phyloP scores from a whole-genome alignment of 2,888 invertebrate species.

The Amphipyra tragopoginis region DNA sequence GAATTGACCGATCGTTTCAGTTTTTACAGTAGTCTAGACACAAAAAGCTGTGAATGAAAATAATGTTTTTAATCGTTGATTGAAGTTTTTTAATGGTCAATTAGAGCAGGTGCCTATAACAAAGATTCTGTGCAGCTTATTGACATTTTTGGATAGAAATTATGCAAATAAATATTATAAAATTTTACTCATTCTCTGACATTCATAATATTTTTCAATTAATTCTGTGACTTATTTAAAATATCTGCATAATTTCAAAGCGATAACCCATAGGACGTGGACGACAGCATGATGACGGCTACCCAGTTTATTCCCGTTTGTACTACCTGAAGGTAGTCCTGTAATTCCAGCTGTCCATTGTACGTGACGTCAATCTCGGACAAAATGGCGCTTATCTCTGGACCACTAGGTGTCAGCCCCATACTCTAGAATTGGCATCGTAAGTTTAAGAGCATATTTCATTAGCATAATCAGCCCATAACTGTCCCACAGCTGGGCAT shows the following conservation, averaged over 20 bases:
- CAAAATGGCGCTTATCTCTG: constrained; percentile 94
- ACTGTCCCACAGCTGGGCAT: too few species aligned
- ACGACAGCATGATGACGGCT: constrained; percentile 60
- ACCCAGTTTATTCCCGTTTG: constrained; percentile 42
- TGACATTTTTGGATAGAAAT: constrained; percentile 28
- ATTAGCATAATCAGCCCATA: constrained; percentile 49
- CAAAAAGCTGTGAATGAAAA: constrained; percentile 7
- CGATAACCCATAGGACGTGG: constrained; percentile 29
- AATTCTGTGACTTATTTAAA: background rate
- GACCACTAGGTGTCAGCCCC: constrained; percentile 91
- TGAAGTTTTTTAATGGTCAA: background rate
- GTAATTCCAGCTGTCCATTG: constrained; percentile 96
- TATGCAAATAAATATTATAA: constrained; percentile 33
- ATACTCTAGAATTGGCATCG: constrained; percentile 87
- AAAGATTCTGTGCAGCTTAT: constrained; percentile 41
- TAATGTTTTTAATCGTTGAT: background rate
- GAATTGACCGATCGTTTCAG: too few species aligned
- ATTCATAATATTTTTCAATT: too few species aligned
- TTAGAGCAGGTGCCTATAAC: constrained; percentile 14
- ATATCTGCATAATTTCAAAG: constrained; percentile 52
- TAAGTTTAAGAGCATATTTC: background rate
- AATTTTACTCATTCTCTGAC: background rate
- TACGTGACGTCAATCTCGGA: constrained; percentile 95
- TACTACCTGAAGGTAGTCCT: constrained; percentile 96
- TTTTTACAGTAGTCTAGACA: background rate